Evolutionary conservation across 2,888 invertebrate species (phyloP).

Genomic region (Aphrophora alni): DNA sequence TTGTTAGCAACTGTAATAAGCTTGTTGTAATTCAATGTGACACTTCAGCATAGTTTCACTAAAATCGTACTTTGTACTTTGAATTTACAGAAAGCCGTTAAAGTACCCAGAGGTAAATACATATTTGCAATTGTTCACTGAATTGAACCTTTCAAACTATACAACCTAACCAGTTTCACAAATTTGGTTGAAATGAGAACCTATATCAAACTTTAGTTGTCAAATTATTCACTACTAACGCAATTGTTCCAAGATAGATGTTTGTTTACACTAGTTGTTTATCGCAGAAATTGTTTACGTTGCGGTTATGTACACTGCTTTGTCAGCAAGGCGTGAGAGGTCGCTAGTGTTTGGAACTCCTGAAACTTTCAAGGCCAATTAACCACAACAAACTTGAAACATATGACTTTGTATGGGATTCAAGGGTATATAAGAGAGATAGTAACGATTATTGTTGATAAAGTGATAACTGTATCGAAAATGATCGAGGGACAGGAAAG

Average conservation of each 20-base stretch:
- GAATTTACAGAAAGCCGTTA: too few relatives aligned
- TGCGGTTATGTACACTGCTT: background rate
- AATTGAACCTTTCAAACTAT: too few relatives aligned
- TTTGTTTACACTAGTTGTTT: background rate
- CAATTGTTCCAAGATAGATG: background rate
- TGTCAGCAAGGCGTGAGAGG: background rate
- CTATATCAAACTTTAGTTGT: background rate
- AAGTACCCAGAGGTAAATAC: too few relatives aligned
- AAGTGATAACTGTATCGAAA: too few relatives aligned
- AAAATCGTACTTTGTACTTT: too few relatives aligned
- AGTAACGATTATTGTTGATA: too few relatives aligned
- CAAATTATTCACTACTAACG: background rate
- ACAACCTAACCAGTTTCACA: background rate
- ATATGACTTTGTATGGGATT: background rate
- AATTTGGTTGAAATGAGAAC: background rate
- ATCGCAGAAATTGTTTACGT: background rate
- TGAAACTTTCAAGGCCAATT: background rate
- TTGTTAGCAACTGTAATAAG: too few relatives aligned
- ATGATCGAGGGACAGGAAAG: too few relatives aligned
- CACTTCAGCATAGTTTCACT: too few relatives aligned
- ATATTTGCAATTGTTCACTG: too few relatives aligned
- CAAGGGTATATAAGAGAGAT: too few relatives aligned
- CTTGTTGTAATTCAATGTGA: too few relatives aligned
- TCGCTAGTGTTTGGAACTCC: background rate
- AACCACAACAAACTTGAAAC: background rate